Evolutionary conservation across 2,888 invertebrate species (phyloP).

Genomic region (Salpingus planirostris): DNA sequence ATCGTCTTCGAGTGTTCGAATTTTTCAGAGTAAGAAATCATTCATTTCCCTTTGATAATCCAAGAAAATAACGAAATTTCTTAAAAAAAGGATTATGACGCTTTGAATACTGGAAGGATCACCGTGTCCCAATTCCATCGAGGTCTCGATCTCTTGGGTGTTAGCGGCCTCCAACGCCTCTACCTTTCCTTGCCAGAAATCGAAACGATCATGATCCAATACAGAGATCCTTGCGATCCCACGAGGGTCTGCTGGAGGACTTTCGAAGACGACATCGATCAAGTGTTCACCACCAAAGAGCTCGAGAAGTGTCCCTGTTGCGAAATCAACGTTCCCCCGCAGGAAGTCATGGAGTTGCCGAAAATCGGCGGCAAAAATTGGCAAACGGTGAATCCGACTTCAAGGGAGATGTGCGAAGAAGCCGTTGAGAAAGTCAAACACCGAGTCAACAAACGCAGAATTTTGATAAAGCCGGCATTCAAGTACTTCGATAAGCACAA

Average conservation of each 20-base stretch:
- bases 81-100: conserved; percentile 54
- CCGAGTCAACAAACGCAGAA: conserved; percentile 51
- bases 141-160: conserved; percentile 57
- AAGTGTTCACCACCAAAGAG: conserved; percentile 44
- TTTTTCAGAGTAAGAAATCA: conserved; percentile 53
- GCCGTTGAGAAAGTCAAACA: conserved; percentile 55
- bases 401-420: conserved; percentile 51
- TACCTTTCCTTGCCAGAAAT: conserved; percentile 56
- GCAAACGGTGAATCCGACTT: conserved; percentile 34
- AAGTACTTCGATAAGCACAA: conserved; percentile 60
- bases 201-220: conserved; percentile 54
- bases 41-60: neutral
- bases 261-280: conserved; percentile 70
- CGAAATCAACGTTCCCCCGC: conserved; percentile 48
- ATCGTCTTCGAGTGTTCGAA: conserved; percentile 55
- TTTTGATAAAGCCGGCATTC: conserved; percentile 60
- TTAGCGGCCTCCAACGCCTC: conserved; percentile 48
- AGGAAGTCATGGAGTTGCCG: conserved; percentile 43
- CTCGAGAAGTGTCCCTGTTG: conserved; percentile 60
- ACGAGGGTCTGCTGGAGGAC: conserved; percentile 64
- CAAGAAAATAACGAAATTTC: conserved; percentile 2
- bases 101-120: conserved; percentile 57
- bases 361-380: conserved; percentile 45
- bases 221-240: conserved; percentile 62
- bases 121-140: conserved; percentile 63